Evolutionary conservation across 1,140 invertebrate genomes (phyloP).

Genomic region (Helicoverpa armigera): DNA sequence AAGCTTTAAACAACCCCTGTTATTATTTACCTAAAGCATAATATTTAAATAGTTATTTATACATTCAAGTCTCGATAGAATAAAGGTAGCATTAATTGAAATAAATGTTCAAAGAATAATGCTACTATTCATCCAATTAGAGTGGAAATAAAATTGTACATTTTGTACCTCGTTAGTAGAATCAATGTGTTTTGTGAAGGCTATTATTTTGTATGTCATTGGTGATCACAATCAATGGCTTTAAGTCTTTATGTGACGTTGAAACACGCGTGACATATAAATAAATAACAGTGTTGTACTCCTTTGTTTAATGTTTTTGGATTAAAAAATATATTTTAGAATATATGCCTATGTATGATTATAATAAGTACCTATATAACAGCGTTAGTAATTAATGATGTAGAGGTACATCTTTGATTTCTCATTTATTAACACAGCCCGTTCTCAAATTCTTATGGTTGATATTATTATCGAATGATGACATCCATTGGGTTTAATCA

Average conservation of each 20-base stretch:
- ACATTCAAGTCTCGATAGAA: not conserved
- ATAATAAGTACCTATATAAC: too few species aligned
- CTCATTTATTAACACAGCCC: not conserved
- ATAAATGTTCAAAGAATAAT: constrained; percentile 2
- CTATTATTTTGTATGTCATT: constrained; percentile 16
- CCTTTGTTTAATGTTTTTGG: too few species aligned
- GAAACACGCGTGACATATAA: not conserved
- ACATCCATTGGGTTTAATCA: too few species aligned
- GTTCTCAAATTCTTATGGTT: too few species aligned
- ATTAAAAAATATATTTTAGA: too few species aligned
- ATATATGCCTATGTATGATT: too few species aligned
- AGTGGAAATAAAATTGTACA: not conserved
- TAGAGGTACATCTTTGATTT: too few species aligned
- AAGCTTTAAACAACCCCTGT: too few species aligned
- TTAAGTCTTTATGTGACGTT: constrained; percentile 5
- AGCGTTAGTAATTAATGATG: too few species aligned
- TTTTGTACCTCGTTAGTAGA: constrained; percentile 26
- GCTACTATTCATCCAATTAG: constrained; percentile 10
- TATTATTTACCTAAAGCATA: too few species aligned
- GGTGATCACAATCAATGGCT: not conserved
- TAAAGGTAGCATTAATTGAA: not conserved
- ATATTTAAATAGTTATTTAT: too few species aligned
- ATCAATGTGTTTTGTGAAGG: constrained; percentile 10
- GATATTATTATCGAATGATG: too few species aligned
- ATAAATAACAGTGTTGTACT: not conserved